phyloP scores from a whole-genome alignment of 2,797 vertebrate species.

The Saguinus oedipus region DNA sequence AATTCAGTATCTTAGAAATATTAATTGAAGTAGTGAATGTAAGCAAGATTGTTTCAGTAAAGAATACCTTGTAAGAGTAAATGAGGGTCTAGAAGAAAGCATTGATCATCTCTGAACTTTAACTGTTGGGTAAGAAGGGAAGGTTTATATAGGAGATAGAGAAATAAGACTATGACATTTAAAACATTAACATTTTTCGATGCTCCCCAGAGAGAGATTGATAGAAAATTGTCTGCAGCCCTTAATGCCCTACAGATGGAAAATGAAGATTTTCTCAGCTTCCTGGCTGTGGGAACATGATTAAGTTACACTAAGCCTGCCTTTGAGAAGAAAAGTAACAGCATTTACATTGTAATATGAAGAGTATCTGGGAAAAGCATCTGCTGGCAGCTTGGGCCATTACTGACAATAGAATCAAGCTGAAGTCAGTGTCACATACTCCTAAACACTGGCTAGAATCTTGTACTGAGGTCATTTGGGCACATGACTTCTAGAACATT shows the following conservation, averaged over 20 bases:
- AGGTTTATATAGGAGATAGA: neutral
- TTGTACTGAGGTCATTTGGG: slow-evolving; percentile 91
- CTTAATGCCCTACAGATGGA: neutral
- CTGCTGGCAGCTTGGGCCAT: neutral
- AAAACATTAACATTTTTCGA: neutral
- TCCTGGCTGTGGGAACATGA: neutral
- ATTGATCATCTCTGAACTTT: neutral
- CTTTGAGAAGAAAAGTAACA: neutral
- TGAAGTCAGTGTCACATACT: neutral
- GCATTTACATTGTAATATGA: neutral
- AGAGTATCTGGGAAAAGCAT: neutral
- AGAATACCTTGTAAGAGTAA: neutral
- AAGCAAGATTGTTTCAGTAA: neutral
- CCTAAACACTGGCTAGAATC: slow-evolving; percentile 80
- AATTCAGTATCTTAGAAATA: neutral
- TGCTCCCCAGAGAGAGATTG: neutral
- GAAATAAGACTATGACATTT: neutral
- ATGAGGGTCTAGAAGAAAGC: neutral
- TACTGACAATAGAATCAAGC: neutral
- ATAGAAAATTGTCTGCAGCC: neutral
- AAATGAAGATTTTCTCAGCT: neutral
- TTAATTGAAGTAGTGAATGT: neutral
- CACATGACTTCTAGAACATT: slow-evolving; percentile 93
- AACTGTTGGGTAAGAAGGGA: neutral
- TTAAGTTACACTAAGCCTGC: neutral